Conservation (phyloP, 2,113 vertebrate genomes). For the Thunnus maccoyii region DNA sequence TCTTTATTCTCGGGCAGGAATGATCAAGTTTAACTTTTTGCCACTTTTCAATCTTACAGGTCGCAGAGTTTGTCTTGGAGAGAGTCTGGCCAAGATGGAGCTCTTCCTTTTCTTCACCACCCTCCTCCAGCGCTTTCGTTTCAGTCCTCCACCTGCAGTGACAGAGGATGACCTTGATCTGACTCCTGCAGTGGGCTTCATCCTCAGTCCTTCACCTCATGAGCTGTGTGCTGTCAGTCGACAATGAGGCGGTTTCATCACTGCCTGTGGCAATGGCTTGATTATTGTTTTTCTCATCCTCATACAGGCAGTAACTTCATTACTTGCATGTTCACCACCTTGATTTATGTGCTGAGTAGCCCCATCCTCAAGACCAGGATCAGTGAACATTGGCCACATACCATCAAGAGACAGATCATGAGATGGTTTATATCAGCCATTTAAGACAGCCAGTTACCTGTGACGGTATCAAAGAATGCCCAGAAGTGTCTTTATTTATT, state of each 20-base stretch:
- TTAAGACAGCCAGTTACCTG: no score
- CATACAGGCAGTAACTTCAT: no score
- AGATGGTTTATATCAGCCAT: no score
- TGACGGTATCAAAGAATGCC: no score
- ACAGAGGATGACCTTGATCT: constrained; percentile 83
- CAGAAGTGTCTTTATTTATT: no score
- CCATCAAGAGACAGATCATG: no score
- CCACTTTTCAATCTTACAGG: constrained; percentile 66
- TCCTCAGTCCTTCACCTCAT: constrained; percentile 60
- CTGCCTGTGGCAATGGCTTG: neutral
- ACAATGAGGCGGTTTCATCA: constrained; percentile 3
- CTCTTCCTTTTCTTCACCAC: constrained; percentile 69
- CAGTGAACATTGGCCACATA: no score
- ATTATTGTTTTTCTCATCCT: neutral
- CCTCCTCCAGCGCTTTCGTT: constrained; percentile 84
- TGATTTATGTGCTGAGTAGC: no score
- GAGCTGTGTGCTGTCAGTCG: constrained; percentile 72
- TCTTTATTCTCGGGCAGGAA: neutral
- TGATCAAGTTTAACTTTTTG: neutral
- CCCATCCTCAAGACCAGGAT: no score
- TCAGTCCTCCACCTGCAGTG: constrained; percentile 81
- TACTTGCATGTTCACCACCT: no score
- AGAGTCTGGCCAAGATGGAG: constrained; percentile 83
- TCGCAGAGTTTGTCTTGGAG: constrained; percentile 80
- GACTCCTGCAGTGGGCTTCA: constrained; percentile 67